Evolutionary conservation across 2,888 invertebrate species (phyloP), one percentile per base, ranked within the genome.

Genomic region (Acronicta psi): DNA sequence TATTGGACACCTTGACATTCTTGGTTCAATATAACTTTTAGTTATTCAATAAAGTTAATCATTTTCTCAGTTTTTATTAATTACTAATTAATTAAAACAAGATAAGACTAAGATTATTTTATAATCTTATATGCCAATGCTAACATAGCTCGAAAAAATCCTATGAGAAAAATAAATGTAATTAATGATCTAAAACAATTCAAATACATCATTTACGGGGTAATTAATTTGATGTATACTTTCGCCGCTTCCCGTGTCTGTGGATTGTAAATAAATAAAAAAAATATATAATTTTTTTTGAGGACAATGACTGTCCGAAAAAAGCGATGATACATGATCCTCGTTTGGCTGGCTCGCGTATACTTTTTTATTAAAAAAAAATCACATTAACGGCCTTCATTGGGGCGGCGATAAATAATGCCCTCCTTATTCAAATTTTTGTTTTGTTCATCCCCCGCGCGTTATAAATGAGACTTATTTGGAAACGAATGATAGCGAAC

Each of bases 341-440:
- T 91, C 92, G 93, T 92, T 92, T 90, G 89, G 92, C 86, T 85
- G 87, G 89, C 80, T 86, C 87, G 89, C 89, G 88, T 91, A 88
- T 75, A 77, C 86, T 91, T 88, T 92, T 90, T 91, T 91, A 89
- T 89, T 90, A 91, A 93, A 93, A 93, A 93, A 93, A 93, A 93
- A 93, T 94, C 94, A 93, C 93, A 94, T 94, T 94, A 94, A 93
- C 94, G 90, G 88, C 92, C 92, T 93, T 93, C 93, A 93, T 93
- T 93, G 93, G 94, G 92, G 92, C 92, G 92, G 93, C 86, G 91
- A 94, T 94, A 94, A 94, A 94, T 93, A 93, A 93, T 93, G 93
- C 89, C 84, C 92, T 94, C 93, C 93, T 94, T 94, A 94, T 94
- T 93, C 93, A 94, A 94, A 91, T 93, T 93, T 93, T 92, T 92